Conservation (phyloP, 2,888 invertebrate species). For the Cheilosia scutellata region DNA sequence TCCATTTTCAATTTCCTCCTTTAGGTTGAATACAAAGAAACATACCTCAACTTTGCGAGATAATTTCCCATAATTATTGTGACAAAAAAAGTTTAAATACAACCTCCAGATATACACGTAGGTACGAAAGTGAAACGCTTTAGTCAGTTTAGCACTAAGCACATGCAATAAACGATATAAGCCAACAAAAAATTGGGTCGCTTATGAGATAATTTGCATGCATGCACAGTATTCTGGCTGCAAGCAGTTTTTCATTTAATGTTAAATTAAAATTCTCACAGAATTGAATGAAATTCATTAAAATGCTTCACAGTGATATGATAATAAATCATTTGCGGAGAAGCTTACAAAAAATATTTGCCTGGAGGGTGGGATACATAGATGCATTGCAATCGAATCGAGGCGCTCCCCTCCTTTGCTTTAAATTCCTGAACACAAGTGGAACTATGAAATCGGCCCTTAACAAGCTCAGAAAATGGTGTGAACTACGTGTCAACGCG, state of each 20-base stretch:
- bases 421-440: too few species aligned
- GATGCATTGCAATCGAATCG: too few species aligned
- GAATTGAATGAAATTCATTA: slow-evolving; percentile 53
- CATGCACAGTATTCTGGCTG: slow-evolving; percentile 6
- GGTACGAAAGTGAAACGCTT: slow-evolving; percentile 59
- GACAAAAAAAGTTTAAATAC: slow-evolving; percentile 24
- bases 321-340: slow-evolving; percentile 49
- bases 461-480: too few species aligned
- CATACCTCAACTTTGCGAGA: slow-evolving; percentile 19
- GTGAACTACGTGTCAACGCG: too few species aligned
- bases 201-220: slow-evolving; percentile 67
- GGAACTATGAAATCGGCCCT: too few species aligned
- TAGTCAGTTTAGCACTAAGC: slow-evolving; percentile 30
- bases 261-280: slow-evolving; percentile 57
- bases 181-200: slow-evolving; percentile 57
- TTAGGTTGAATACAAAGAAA: slow-evolving; percentile 10
- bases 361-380: neutral
- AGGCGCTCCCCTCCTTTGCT: too few species aligned
- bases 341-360: neutral
- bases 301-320: slow-evolving; percentile 20
- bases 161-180: slow-evolving; percentile 35
- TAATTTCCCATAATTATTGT: slow-evolving; percentile 59
- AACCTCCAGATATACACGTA: slow-evolving; percentile 6
- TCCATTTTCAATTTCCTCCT: slow-evolving; percentile 43
- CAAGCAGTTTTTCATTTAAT: slow-evolving; percentile 5